Evolutionary conservation across 2,888 invertebrate species (phyloP).

Genomic region (Polydrusus cervinus): DNA sequence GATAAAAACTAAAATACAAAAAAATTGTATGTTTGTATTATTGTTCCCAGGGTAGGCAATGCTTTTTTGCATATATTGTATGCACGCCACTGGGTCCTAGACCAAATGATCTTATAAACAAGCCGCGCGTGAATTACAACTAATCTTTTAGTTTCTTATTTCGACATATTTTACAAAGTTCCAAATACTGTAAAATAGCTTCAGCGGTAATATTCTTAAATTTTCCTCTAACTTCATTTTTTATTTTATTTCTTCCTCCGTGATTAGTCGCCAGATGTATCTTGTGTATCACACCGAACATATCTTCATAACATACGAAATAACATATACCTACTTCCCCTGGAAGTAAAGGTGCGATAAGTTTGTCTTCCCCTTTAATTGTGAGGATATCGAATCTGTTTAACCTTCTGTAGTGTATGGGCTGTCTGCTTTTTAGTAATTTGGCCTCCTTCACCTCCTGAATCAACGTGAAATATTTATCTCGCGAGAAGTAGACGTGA

Average conservation of each 20-base stretch:
- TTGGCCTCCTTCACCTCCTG: conserved; percentile 16
- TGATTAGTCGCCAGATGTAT: conserved; percentile 14
- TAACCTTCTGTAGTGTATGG: conserved; percentile 4
- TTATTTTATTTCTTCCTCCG: conserved; percentile 28
- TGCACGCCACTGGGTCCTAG: too few relatives aligned
- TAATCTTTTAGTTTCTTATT: background rate
- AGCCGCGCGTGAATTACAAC: too few relatives aligned
- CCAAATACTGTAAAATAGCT: conserved; percentile 19
- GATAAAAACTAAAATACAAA: too few relatives aligned
- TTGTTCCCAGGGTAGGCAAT: too few relatives aligned
- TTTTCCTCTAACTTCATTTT: background rate
- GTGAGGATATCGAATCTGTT: conserved; percentile 25
- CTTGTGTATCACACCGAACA: conserved; percentile 12
- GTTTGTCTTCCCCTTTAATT: conserved; percentile 9
- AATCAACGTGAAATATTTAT: background rate
- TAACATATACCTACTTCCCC: background rate
- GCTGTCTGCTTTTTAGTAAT: background rate
- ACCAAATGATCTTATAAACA: too few relatives aligned
- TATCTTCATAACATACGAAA: conserved; percentile 19
- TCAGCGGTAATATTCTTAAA: conserved; percentile 33
- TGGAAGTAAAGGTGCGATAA: background rate
- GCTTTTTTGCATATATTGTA: too few relatives aligned
- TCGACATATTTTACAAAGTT: conserved; percentile 25
- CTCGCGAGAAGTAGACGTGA: background rate
- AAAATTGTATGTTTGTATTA: too few relatives aligned